These are phyloP conservation scores for Ameiurus melas DNA, from an alignment of 2,113 vertebrate genomes.

Conservation along the genomic window DNA sequence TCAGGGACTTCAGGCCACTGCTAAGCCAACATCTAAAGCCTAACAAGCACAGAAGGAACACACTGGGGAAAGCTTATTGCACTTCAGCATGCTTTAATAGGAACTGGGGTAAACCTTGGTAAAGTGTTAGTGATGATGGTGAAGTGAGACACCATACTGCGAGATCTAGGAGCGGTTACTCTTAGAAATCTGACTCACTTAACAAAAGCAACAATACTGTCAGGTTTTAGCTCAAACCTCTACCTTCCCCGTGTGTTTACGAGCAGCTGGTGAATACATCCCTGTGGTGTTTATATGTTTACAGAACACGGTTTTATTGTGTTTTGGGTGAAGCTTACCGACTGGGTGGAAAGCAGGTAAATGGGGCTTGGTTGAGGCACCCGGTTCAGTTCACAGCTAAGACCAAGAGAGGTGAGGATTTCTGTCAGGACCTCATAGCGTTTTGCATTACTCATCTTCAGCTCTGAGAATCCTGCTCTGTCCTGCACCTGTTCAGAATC, in stretches of 20 bases:
- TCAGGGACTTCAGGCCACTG: not conserved
- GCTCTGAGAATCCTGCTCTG: conserved; percentile 72
- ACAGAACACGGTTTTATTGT: not conserved
- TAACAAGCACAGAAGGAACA: not conserved
- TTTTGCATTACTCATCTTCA: conserved; percentile 79
- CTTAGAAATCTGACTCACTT: not conserved
- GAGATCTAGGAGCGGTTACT: not conserved
- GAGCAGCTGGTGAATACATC: not conserved
- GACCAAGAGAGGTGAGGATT: conserved; percentile 78
- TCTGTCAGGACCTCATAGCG: conserved; percentile 81
- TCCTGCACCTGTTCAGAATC: conserved; percentile 60
- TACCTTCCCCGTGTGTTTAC: not conserved
- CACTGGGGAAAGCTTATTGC: not conserved
- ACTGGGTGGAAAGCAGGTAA: conserved; percentile 72
- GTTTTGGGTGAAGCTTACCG: conserved; percentile 70
- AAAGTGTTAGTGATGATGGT: not conserved
- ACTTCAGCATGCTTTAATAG: not conserved
- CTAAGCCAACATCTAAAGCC: not conserved
- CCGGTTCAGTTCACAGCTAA: conserved; percentile 75
- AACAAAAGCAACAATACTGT: not conserved
- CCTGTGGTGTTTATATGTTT: not conserved
- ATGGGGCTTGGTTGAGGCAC: conserved; percentile 73
- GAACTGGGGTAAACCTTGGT: not conserved
- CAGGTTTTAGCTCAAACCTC: not conserved
- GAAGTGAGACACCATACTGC: not conserved